Conservation (phyloP, 2,113 vertebrate genomes). For the Actinemys pallida region DNA sequence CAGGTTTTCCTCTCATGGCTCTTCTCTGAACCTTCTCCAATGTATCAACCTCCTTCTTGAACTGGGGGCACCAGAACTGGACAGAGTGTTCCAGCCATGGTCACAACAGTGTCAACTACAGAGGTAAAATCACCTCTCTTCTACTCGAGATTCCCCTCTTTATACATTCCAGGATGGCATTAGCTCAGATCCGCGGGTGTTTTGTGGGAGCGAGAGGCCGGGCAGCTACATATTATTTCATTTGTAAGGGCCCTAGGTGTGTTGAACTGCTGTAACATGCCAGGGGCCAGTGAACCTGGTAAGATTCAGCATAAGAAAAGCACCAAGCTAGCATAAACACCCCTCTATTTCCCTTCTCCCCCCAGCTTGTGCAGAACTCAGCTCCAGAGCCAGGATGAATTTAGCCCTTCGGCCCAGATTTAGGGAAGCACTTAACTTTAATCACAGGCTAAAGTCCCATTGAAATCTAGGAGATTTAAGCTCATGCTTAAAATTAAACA, state of each 20-base stretch:
- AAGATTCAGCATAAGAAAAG: not conserved
- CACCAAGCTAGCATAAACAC: not conserved
- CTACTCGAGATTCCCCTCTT: not conserved
- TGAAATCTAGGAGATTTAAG: not conserved
- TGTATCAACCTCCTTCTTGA: not conserved
- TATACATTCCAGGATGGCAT: not conserved
- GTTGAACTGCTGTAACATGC: not conserved
- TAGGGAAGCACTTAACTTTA: not conserved
- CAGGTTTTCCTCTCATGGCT: not conserved
- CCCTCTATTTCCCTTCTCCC: too few relatives aligned
- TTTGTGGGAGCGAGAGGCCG: not conserved
- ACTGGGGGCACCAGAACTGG: not conserved
- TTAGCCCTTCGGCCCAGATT: not conserved
- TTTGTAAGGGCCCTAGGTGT: too few relatives aligned
- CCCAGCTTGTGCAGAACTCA: not conserved
- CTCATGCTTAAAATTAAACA: rapidly evolving
- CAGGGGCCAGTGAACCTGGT: not conserved
- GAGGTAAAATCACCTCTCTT: not conserved
- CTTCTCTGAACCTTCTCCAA: not conserved
- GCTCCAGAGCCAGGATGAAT: not conserved
- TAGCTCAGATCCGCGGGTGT: not conserved
- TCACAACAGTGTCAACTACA: not conserved
- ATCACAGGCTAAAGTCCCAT: not conserved
- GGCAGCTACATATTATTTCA: not conserved
- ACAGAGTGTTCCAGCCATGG: not conserved